Conservation (phyloP, 2,797 vertebrate genomes). For the Clarias pachynema region DNA sequence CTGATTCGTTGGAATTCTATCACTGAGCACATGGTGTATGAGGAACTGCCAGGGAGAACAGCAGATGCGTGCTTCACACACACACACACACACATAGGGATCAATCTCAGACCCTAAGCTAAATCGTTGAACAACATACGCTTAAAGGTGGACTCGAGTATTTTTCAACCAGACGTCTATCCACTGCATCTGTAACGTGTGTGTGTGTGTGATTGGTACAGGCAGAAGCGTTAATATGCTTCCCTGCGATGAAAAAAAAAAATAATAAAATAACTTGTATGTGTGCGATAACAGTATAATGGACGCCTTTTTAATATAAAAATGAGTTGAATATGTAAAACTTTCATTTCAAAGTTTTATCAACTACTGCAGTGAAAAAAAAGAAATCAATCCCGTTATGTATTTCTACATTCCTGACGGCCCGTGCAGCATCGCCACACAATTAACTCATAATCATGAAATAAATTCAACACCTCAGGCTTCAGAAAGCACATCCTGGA, state of each 20-base stretch:
- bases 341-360: not conserved
- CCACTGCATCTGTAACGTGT: not conserved
- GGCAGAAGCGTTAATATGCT: not conserved
- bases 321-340: too few relatives aligned
- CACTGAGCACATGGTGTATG: constrained; percentile 48
- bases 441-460: not conserved
- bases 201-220: not conserved
- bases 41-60: constrained; percentile 43
- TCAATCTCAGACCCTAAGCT: not conserved
- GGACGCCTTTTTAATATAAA: not conserved
- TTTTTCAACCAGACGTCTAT: not conserved
- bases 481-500: not conserved
- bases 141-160: not conserved
- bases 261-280: not conserved
- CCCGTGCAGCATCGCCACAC: not conserved
- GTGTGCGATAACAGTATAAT: not conserved
- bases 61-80: constrained; percentile 39
- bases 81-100: constrained; percentile 12
- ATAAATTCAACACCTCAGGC: not conserved
- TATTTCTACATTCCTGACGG: not conserved
- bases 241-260: not conserved
- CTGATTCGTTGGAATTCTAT: constrained; percentile 49
- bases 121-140: not conserved
- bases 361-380: not conserved
- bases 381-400: too few relatives aligned